Evolutionary conservation across 2,113 vertebrate species (phyloP), one percentile per base, ranked within the genome.

Genomic region (Chionomys nivalis): DNA sequence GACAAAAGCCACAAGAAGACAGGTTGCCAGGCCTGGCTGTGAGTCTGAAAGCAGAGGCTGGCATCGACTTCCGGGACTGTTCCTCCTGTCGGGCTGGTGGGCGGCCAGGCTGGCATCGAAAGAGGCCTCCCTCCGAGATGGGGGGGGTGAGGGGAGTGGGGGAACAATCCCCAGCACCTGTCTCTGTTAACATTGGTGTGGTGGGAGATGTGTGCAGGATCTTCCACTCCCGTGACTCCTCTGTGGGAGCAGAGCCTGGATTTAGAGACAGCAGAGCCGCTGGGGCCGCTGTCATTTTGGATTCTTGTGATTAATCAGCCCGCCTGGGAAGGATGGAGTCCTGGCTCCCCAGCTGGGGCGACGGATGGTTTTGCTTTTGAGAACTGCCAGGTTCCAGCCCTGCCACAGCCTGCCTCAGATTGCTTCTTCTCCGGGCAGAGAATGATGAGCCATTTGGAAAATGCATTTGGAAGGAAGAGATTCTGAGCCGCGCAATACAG

Each of bases 401-500:
- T 94, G 75, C 91, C 31, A 4, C 58, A 47, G 63, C 73, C 93
- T 23, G 36, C 86, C 81, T 66, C 87, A 47, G 91, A 89, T 79
- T 76, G 68, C 81, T 76, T 91, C 92, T 66, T 76, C 78, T 31
- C 73, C 17, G 76, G 66, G 86, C 66, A 42, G 49, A 91, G 75
- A 94, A 66, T 66, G 92, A 92, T 19, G 9, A 66, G 86, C 96
- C 42, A 0, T 75, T 92, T 68, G 76, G 94, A 31, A 96, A 95
- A 87, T 76, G 81, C 93, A 83, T 75, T 93, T 91, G 95, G 95
- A 83, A 47, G 82, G 86, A 90, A 78, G 94, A 95, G 86, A 89
- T 91, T 95, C 82, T 49, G 86, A 78, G 44, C 70, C n/a, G 85
- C 88, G 94, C 92, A 78, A 23, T 65, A 76, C n/a, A 61, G 65